These are phyloP conservation scores for Thymelicus lineola DNA, from an alignment of 2,888 invertebrate species.

Conservation along the genomic window DNA sequence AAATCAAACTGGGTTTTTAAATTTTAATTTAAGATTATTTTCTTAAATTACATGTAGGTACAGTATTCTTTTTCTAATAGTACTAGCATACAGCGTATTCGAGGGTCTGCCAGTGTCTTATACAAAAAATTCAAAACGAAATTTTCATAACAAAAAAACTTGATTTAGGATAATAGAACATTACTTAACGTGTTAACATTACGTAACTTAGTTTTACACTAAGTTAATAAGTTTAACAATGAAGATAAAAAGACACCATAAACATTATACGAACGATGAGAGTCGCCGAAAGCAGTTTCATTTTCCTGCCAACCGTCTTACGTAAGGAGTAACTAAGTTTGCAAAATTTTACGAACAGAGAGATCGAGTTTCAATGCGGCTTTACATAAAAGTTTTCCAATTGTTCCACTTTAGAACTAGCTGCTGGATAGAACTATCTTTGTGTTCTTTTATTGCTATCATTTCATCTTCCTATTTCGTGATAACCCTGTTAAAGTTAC, in stretches of 20 bases:
- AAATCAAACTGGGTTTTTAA: no score
- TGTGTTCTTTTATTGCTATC: conserved; percentile 18
- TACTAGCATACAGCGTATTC: no score
- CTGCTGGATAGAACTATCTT: conserved; percentile 20
- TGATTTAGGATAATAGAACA: no score
- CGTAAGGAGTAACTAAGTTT: conserved; percentile 35
- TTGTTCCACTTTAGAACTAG: conserved; percentile 38
- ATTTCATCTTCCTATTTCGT: conserved; percentile 16
- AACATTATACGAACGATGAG: conserved; percentile 7
- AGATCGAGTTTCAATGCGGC: conserved; percentile 35
- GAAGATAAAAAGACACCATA: neutral
- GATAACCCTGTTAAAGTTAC: no score
- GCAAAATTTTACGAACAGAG: conserved; percentile 33
- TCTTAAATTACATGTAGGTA: no score
- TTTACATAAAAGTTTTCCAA: conserved; percentile 39
- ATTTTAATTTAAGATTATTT: no score
- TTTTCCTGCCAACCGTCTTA: conserved; percentile 31
- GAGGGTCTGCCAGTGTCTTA: no score
- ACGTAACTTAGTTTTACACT: no score
- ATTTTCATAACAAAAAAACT: no score
- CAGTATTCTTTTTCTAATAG: no score
- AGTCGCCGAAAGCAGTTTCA: conserved; percentile 21
- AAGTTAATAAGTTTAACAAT: neutral
- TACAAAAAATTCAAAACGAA: no score
- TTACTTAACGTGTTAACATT: no score